Base-by-base conservation (phyloP, 2,797 vertebrate genomes). In the Orientallactaga sibirica region DNA sequence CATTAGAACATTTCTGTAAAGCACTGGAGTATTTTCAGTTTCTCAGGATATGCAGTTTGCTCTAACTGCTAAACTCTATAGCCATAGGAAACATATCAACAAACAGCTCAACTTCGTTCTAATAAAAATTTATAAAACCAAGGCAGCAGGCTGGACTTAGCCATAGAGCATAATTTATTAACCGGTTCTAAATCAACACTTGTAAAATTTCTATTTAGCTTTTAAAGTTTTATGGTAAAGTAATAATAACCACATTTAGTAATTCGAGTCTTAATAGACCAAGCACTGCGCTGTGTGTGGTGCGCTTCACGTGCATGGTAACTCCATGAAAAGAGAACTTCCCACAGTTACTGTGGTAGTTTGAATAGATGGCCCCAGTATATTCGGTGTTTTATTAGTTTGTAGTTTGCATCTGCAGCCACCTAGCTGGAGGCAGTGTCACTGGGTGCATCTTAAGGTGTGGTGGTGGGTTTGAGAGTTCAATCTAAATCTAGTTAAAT, bases 111-210 rank as follows among this genome's bases (percentile, higher is more conserved):
- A 41, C 33, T 92, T 83, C 83, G 73, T 75, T 58, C 37, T 37
- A 84, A 41, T 37, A 83, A 88, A 88, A 90, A 78, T 82, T 66
- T 48, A 22, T 6, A 77, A 82, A 88, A 81, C 33, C 68, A 85
- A 84, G 61, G 48, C 85, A 86, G 81, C 41, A 86, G 61, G 61
- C 22, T 81, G 10, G 48, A 89, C 58, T 48, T 73, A 64, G 43
- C 37, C 29, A 81, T 7, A 3, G 68, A 18, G 5, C 52, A 92
- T 19, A 37, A 24, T 88, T 86, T 70, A 29, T 48, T 77, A 67
- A 64, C 7, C 5, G 79, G 52, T 75, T 27, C 29, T 88, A 95
- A 86, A 92, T 81, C 25, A 86, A 77, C 37, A 75, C 41, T 79
- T 84, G 14, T n/a, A 86, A 66, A 29, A 76, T 75, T 41, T 55